A percentile compares a stretch with the other conserved stretches of the same genome.
Evolutionary conservation across 2,113 vertebrate genomes (phyloP).

Genomic region (Brevimyrus niger): DNA sequence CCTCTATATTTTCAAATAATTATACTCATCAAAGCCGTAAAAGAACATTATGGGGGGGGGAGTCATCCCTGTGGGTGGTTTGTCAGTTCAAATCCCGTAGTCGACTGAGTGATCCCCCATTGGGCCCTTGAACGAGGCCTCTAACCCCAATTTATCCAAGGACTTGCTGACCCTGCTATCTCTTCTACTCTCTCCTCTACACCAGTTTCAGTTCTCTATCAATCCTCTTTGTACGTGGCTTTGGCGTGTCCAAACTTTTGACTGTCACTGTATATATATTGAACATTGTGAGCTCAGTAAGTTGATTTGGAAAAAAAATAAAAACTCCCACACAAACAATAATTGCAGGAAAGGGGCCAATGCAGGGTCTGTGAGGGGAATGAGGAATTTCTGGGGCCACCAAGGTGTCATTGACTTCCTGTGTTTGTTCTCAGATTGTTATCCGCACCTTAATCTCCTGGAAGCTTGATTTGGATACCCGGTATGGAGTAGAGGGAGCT

Average conservation of each 20-base stretch:
- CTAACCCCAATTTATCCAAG: not conserved
- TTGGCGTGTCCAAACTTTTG: not conserved
- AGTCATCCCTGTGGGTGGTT: not conserved
- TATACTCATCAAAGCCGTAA: not conserved
- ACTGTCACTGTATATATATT: not conserved
- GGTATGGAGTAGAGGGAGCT: conserved; percentile 60
- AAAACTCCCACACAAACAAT: not conserved
- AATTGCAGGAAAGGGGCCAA: not conserved
- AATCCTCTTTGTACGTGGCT: not conserved
- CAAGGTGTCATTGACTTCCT: not conserved
- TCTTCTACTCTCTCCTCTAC: not conserved
- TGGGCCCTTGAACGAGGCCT: not conserved
- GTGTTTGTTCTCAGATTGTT: conserved; percentile 59
- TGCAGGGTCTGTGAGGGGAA: not conserved
- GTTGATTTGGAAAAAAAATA: not conserved
- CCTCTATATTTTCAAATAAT: not conserved
- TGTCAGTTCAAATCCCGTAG: not conserved
- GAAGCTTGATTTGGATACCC: conserved; percentile 48
- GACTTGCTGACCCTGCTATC: not conserved
- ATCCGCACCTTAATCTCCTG: conserved; percentile 77
- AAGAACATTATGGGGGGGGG: not conserved
- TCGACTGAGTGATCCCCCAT: not conserved
- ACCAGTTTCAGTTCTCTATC: not conserved
- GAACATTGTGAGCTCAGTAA: not conserved
- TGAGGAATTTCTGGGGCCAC: not conserved